Percentiles rank a stretch among this genome's conserved stretches.
phyloP scores from a whole-genome alignment of 2,888 invertebrate genomes.

The Chrysodeixis includens region DNA sequence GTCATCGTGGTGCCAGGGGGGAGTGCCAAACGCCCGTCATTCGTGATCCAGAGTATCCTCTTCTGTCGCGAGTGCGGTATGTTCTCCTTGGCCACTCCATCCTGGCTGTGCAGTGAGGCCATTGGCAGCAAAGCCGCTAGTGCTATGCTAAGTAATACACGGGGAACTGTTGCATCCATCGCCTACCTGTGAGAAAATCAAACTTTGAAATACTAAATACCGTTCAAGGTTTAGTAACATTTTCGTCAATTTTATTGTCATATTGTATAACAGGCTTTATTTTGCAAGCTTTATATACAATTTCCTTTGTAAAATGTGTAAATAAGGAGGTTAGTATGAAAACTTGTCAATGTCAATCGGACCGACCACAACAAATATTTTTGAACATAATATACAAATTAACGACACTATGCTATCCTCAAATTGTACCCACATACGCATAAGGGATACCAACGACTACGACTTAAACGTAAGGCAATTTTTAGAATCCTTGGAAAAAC shows the following conservation, averaged over 20 bases:
- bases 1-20: constrained; percentile 95
- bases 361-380: constrained; percentile 11
- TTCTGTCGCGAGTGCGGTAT: constrained; percentile 93
- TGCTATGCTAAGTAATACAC: constrained; percentile 84
- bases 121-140: constrained; percentile 82
- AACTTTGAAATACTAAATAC: not conserved
- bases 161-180: constrained; percentile 83
- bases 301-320: not conserved
- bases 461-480: constrained; percentile 67
- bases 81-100: constrained; percentile 78
- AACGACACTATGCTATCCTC: constrained; percentile 36
- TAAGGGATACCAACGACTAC: constrained; percentile 66
- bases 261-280: not conserved
- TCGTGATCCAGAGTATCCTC: constrained; percentile 95
- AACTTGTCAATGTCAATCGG: constrained; percentile 17
- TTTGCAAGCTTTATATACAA: too few species aligned
- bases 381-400: not conserved
- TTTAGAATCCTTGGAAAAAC: constrained; percentile 71
- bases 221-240: too few species aligned
- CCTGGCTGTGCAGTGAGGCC: constrained; percentile 75
- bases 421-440: constrained; percentile 71
- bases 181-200: constrained; percentile 66
- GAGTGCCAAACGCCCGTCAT: constrained; percentile 94
- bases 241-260: too few species aligned
- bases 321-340: not conserved